Evolutionary conservation across 2,888 invertebrate genomes (phyloP), one percentile per base, ranked within the genome.

Genomic region (Cartodere bifasciata): DNA sequence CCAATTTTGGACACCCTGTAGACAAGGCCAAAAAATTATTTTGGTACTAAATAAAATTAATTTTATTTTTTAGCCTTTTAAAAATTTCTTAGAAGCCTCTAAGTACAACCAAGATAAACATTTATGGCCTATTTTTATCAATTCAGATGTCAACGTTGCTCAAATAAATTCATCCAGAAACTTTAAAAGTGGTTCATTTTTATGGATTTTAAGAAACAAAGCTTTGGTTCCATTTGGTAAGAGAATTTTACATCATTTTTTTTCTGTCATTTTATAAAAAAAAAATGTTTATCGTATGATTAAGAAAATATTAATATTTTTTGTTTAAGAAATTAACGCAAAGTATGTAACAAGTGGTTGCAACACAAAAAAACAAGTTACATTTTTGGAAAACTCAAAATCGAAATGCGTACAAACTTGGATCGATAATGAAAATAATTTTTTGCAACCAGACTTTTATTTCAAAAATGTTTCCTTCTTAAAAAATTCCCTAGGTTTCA

Each of bases 341-440:
- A 27, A n/a, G n/a, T n/a, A n/a, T n/a, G 27, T 35, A 13, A 12
- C 20, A 2, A 23, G 14, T 11, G 31, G 23, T 13, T 64, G 63
- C 40, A 33, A 50, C 23, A 40, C 47, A 11, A 55, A 51, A 28
- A 62, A 59, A 43, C 46, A 50, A 29, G 37, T 68, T 2, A 52
- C 51, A 39, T 68, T 61, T 50, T 54, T 70, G 24, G 49, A 61
- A 43, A 49, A 64, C 38, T 51, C 60, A 43, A 50, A 58, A 40
- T 50, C 50, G 31, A 41, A 45, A 11, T 66, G 65, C 43, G 45
- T 50, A 32, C 61, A 64, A 47, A 51, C 41, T 35, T 38, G 53
- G 20, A 45, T 65, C 31, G 46, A 41, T 13, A 46, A 45, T 37
- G 36, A 47, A 20, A 60, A 60, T 37, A 31, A 26, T 4, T 34